Evolutionary conservation across 2,888 invertebrate species (phyloP).

Genomic region (Bibio marci): DNA sequence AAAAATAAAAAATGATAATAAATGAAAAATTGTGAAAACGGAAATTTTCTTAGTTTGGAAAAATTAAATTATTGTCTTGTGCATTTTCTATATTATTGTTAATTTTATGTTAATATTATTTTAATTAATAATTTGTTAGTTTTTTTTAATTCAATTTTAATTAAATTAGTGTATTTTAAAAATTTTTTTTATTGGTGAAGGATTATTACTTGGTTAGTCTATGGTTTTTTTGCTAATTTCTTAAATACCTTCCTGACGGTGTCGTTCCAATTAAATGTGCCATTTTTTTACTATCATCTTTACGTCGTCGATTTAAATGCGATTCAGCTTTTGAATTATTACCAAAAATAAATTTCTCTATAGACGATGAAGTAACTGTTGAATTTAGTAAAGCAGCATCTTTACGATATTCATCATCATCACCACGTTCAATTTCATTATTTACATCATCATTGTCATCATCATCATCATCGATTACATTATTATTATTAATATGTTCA

Average conservation of each 20-base stretch:
- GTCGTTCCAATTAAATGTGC: constrained; percentile 14
- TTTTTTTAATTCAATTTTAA: constrained; percentile 2
- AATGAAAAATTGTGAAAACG: not conserved
- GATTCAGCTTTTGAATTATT: constrained; percentile 31
- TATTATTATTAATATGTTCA: constrained; percentile 1
- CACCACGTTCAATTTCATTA: constrained; percentile 1
- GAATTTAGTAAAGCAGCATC: constrained; percentile 38
- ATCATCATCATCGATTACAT: constrained; percentile 7
- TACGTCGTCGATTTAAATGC: constrained; percentile 14
- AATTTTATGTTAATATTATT: no score
- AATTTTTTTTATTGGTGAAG: not conserved
- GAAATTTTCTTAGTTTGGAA: not conserved
- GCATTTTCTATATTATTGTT: no score
- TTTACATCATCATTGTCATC: constrained; percentile 5
- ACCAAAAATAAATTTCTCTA: constrained; percentile 36
- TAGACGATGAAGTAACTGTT: no score
- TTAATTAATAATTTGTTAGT: no score
- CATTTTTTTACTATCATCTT: constrained; percentile 14
- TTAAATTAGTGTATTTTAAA: no score
- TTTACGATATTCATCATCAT: constrained; percentile 31
- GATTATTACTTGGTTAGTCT: no score
- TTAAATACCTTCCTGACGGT: constrained; percentile 14
- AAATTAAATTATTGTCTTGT: not conserved
- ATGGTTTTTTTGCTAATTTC: constrained; percentile 11
- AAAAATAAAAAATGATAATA: not conserved